Base-by-base conservation (phyloP, 2,113 vertebrate genomes). In the Oreotrochilus melanogaster region DNA sequence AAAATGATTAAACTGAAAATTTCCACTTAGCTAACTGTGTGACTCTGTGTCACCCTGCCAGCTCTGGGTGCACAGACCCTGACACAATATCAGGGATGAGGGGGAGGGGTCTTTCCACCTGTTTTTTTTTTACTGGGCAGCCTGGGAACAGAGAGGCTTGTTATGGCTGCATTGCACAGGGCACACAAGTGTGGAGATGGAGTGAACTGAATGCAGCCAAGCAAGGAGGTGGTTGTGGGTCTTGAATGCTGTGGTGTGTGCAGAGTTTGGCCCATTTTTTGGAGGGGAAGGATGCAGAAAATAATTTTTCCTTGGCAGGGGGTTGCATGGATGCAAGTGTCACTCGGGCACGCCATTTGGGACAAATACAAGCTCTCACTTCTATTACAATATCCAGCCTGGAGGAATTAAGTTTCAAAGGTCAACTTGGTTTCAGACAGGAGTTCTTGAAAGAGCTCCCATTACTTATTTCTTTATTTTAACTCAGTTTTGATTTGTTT, bases 131-230 rank as follows among this genome's bases (percentile, higher is more conserved):
- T 62, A 9, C 31, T 80, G 66, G 74, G 90, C 51, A 85, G 6
- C 18, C 47, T 74, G 74, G 50, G 47, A 65, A 6, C 8, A 62
- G 28, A 48, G 11, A 9, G n/a, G 3, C 18, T 84, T 14, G 30
- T 7, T 30, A 25, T 39, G 30, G 2, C 17, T 24, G 14, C 0
- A 0, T 3, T 30, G 37, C 51, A 4, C 1, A 3, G 60, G 14
- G 57, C 0, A 23, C 65, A 47, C 0, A 21, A 76, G 16, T 0
- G 0, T 6, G 23, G 78, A 37, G 45, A 39, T 11, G 23, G 45
- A 62, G 30, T 4, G 35, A 89, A 18, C 17, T 3, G 10, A 66
- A 1, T 0, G 0, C 1, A 4, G n/a, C 58, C 0, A 0, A 5
- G 23, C 17, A 28, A 33, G 39, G n/a, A 61, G 45, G 16, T 7